Conservation (phyloP, 2,113 vertebrate species). For the Thalassoma bifasciatum region DNA sequence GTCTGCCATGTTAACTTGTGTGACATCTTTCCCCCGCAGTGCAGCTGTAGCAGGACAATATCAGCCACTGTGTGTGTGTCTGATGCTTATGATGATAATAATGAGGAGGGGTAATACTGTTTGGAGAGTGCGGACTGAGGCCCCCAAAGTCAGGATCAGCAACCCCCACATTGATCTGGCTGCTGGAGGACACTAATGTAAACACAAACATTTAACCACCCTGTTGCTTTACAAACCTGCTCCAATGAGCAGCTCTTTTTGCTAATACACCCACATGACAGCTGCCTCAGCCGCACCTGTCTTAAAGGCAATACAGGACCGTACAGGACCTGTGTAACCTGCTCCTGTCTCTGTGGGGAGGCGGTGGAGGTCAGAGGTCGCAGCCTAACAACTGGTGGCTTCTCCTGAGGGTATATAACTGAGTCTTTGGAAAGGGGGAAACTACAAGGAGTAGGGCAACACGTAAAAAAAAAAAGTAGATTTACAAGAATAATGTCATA, state of each 20-base stretch:
- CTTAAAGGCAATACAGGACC: slow-evolving; percentile 20
- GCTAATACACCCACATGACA: slow-evolving; percentile 33
- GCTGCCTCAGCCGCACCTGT: slow-evolving; percentile 61
- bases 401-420: not conserved
- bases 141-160: slow-evolving; percentile 41
- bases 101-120: slow-evolving; percentile 6
- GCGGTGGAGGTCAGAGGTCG: slow-evolving; percentile 44
- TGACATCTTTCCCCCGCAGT: slow-evolving; percentile 55
- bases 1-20: slow-evolving; percentile 21
- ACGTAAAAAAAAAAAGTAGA: too few species aligned
- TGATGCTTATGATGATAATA: slow-evolving; percentile 6
- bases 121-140: slow-evolving; percentile 23
- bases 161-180: slow-evolving; percentile 30
- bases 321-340: slow-evolving; percentile 51
- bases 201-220: not conserved
- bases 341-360: slow-evolving; percentile 32
- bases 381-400: slow-evolving; percentile 23
- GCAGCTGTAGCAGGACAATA: slow-evolving; percentile 67
- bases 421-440: too few species aligned
- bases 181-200: slow-evolving; percentile 23
- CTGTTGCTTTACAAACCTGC: not conserved
- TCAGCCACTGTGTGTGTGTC: slow-evolving; percentile 30
- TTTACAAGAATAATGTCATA: too few species aligned
- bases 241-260: slow-evolving; percentile 14
- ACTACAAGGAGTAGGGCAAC: too few species aligned